Conservation (phyloP, 2,113 vertebrate genomes). For the Crypturellus undulatus region DNA sequence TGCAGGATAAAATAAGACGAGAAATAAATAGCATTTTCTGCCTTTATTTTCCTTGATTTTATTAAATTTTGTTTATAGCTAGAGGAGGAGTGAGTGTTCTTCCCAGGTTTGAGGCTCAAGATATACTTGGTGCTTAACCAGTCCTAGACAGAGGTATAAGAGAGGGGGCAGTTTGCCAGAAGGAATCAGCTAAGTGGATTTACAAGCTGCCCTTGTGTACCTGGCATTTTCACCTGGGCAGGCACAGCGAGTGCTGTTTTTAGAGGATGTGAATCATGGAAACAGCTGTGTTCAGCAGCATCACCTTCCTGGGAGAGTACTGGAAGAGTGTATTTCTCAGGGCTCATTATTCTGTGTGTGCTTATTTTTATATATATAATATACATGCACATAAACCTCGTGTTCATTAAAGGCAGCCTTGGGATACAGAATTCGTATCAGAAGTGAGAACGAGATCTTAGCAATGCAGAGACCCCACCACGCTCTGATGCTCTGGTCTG, state of each 20-base stretch:
- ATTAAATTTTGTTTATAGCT: conserved; percentile 20
- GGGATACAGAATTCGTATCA: conserved; percentile 33
- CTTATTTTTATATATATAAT: conserved; percentile 47
- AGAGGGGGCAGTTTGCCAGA: conserved; percentile 12
- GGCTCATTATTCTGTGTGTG: conserved; percentile 20
- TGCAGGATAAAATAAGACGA: conserved; percentile 21
- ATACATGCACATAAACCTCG: conserved; percentile 49
- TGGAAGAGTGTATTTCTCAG: conserved; percentile 14
- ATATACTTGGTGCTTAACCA: neutral
- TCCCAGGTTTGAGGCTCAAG: neutral
- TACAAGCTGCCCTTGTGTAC: neutral
- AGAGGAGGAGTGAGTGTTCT: neutral
- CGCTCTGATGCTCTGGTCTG: conserved; percentile 5
- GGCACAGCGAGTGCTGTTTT: neutral
- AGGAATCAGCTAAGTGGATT: conserved; percentile 35
- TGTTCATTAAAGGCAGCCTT: conserved; percentile 4
- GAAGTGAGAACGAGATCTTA: conserved; percentile 22
- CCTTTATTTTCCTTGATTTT: conserved; percentile 49
- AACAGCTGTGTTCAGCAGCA: conserved; percentile 35
- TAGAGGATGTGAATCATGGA: conserved; percentile 56
- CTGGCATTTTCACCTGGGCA: conserved; percentile 40
- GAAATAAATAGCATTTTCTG: conserved; percentile 32
- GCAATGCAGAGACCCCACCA: conserved; percentile 18
- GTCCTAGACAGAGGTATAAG: neutral
- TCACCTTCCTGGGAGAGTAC: conserved; percentile 45